Evolutionary conservation across 2,113 vertebrate species (phyloP).

Genomic region (Mugil cephalus): DNA sequence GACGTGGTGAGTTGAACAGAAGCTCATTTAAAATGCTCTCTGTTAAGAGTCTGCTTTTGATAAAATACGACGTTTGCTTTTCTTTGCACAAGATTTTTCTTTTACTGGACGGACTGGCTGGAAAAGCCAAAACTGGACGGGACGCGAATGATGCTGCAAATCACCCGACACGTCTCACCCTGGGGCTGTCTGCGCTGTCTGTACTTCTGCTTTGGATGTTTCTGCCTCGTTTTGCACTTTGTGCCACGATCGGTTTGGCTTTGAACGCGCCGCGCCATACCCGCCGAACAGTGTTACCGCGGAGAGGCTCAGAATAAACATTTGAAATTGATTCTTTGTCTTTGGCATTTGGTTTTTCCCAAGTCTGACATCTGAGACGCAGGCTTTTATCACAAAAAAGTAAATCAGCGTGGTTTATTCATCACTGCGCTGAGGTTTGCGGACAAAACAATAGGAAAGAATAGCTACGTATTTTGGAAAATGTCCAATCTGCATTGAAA

Average conservation of each 20-base stretch:
- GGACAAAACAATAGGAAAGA: too few species aligned
- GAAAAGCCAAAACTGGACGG: background rate
- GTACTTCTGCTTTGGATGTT: conserved; percentile 35
- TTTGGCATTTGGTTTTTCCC: too few species aligned
- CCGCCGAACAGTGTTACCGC: background rate
- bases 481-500: too few species aligned
- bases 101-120: conserved; percentile 1
- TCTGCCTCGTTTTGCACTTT: conserved; percentile 39
- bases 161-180: background rate
- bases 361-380: too few species aligned
- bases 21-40: background rate
- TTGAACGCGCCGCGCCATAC: background rate
- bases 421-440: too few species aligned
- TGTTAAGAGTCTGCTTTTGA: background rate
- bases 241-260: conserved; percentile 15
- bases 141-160: background rate
- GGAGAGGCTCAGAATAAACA: background rate
- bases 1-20: conserved; percentile 11
- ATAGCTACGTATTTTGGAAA: too few species aligned
- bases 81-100: conserved; percentile 41
- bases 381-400: too few species aligned
- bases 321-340: background rate
- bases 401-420: too few species aligned
- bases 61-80: background rate
- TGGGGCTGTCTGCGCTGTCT: conserved; percentile 34